Evolutionary conservation across 2,113 vertebrate species (phyloP).

Genomic region (Macquaria australasica): DNA sequence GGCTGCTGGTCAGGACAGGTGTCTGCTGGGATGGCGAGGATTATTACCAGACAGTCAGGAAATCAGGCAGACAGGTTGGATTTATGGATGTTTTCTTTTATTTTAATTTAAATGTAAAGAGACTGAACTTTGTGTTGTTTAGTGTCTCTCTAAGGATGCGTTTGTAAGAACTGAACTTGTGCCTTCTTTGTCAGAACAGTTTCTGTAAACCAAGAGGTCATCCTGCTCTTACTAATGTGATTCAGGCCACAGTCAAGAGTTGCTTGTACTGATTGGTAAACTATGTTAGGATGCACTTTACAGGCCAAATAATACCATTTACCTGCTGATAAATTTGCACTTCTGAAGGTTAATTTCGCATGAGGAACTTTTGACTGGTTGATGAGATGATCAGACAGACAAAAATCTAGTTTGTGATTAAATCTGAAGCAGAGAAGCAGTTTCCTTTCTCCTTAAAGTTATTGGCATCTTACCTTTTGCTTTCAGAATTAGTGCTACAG

Average conservation of each 20-base stretch:
- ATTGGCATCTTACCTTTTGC: too few species aligned
- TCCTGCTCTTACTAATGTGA: not conserved
- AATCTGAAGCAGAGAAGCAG: too few species aligned
- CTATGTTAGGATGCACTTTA: not conserved
- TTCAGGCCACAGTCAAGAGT: not conserved
- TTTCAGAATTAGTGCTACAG: too few species aligned
- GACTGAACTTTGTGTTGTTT: not conserved
- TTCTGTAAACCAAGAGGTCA: not conserved
- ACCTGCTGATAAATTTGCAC: not conserved
- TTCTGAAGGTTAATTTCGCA: not conserved
- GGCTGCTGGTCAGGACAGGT: slow-evolving; percentile 44
- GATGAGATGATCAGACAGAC: not conserved
- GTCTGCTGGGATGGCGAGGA: slow-evolving; percentile 28
- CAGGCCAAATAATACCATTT: not conserved
- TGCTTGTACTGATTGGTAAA: not conserved
- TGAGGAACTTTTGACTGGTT: not conserved
- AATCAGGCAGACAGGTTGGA: slow-evolving; percentile 64
- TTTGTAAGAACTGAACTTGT: not conserved
- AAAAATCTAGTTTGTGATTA: not conserved
- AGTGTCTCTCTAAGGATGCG: not conserved
- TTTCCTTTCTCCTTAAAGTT: too few species aligned
- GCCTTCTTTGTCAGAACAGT: not conserved
- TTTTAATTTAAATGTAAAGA: not conserved
- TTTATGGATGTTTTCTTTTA: not conserved
- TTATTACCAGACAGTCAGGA: slow-evolving; percentile 25